phyloP scores from a whole-genome alignment of 2,797 vertebrate genomes.

The Dicrostonyx torquatus region DNA sequence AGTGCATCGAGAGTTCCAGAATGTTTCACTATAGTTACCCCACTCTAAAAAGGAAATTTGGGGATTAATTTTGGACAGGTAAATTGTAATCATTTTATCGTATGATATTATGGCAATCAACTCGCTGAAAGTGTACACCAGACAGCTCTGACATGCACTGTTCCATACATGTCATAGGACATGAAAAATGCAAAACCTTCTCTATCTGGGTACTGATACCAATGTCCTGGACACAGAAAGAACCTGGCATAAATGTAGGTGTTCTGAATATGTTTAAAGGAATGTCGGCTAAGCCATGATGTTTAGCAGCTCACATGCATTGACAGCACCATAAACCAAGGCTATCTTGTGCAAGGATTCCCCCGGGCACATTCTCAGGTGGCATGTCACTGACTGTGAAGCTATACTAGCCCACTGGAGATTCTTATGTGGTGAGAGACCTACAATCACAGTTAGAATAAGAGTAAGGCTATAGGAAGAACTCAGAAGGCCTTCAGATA shows the following conservation, averaged over 20 bases:
- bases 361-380: neutral
- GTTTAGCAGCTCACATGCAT: neutral
- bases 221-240: neutral
- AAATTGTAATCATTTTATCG: neutral
- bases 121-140: neutral
- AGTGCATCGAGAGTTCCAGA: neutral
- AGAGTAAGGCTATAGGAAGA: neutral
- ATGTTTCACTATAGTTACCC: neutral
- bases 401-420: neutral
- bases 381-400: neutral
- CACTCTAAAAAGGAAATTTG: slow-evolving; percentile 11
- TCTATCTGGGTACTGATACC: neutral
- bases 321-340: neutral
- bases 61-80: slow-evolving; percentile 20
- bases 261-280: neutral
- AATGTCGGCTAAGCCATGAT: neutral
- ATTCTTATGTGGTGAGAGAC: neutral
- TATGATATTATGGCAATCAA: neutral
- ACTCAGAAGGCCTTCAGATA: neutral
- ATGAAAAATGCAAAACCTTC: neutral
- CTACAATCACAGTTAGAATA: neutral
- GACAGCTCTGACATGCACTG: neutral
- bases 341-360: neutral
- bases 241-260: neutral
- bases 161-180: neutral